phyloP scores from a whole-genome alignment of 2,797 vertebrate species.

The Chloroceryle inda region DNA sequence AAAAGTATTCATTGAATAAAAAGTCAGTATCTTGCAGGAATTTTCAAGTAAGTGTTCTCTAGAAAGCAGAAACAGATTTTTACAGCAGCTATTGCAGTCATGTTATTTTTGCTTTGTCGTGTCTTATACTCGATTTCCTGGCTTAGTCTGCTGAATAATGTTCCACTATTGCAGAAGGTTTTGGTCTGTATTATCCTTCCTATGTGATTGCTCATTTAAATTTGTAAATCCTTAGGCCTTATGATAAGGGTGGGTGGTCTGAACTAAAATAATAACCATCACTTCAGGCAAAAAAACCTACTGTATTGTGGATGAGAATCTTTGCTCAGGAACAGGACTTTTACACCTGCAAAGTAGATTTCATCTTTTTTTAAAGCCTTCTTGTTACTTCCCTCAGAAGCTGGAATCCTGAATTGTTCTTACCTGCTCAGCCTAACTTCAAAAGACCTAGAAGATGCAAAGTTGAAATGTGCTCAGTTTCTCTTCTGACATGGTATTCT shows the following conservation, averaged over 20 bases:
- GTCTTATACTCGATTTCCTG: constrained; percentile 19
- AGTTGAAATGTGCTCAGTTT: neutral
- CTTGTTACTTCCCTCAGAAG: neutral
- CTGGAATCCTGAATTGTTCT: neutral
- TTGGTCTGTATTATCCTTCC: neutral
- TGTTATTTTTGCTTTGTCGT: constrained; percentile 25
- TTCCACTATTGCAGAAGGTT: neutral
- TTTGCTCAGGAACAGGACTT: neutral
- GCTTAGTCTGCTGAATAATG: constrained; percentile 2
- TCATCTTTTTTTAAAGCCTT: neutral
- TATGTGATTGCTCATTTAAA: neutral
- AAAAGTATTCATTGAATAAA: neutral
- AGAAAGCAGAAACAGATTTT: constrained; percentile 39
- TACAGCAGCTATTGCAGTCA: neutral
- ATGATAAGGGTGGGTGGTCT: constrained; percentile 19
- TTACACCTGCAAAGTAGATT: neutral
- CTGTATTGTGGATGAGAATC: neutral
- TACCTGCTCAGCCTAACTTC: neutral
- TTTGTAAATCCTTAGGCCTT: constrained; percentile 10
- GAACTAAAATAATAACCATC: neutral
- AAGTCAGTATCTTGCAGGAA: neutral
- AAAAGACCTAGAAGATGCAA: neutral
- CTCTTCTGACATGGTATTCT: neutral
- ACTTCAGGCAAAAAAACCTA: neutral
- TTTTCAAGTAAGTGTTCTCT: constrained; percentile 28